Base-by-base conservation (phyloP, 1,140 invertebrate genomes). In the Temnothorax curvispinosus region DNA sequence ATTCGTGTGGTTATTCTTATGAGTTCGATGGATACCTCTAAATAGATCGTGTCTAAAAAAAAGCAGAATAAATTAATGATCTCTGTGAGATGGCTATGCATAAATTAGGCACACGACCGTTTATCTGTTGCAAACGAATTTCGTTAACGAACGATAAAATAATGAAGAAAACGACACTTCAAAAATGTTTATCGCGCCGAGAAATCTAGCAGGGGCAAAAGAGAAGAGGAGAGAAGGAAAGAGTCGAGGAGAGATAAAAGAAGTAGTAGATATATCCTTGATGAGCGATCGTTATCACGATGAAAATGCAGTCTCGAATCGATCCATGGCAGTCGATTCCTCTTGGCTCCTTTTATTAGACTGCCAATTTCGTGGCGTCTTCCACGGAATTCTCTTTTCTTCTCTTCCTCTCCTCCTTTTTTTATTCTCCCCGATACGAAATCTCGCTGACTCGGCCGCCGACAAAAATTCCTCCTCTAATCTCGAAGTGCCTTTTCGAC, bases 271-370 rank as follows among this genome's bases (percentile, higher is more conserved):
- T 91, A 88, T 86, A 91, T 90, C 80, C 89, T 91, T 91, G 89
- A 91, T 91, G 90, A 91, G 84, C 82, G 90, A 91, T 91, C 90
- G 90, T 91, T 91, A 91, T 91, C 90, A 85, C 87, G 89, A 91
- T 91, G 90, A 91, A 91, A 91, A 90, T 91, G 90, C 90, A 91
- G 87, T 90, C 89, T 91, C 74, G 89, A 88, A 90, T 90, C 90
- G 90, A 91, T 91, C 74, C 87, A 18, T 82, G 85, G 82, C 87
- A 88, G 90, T 90, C 90, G 89, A 91, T 91, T 91, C 69, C 77
- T 81, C 78, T 78, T 54, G 82, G 82, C 87, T 91, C 74, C 87
- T 91, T 91, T 91, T 91, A 91, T 91, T 91, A 91, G 82, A 86
- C 89, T 90, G 89, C 90, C 90, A 91, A 91, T 91, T 91, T 91